phyloP scores from a whole-genome alignment of 2,113 vertebrate species.

The Nanorana parkeri region DNA sequence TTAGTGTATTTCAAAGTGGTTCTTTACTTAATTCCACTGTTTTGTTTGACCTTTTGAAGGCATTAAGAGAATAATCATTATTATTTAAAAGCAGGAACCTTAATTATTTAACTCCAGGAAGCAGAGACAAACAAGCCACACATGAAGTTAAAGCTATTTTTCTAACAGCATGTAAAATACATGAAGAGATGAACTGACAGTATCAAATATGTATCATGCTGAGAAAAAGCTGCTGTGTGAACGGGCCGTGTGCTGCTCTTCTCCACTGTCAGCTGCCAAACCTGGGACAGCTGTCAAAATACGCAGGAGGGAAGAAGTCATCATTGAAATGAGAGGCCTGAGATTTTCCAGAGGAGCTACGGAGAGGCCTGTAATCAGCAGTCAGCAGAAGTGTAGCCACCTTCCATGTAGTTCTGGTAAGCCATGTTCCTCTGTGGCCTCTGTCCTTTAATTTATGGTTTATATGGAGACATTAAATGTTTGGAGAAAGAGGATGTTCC shows the following conservation, averaged over 20 bases:
- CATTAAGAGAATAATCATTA: too few relatives aligned
- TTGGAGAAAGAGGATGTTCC: neutral
- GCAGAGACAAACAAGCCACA: neutral
- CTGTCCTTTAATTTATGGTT: neutral
- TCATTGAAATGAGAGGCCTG: constrained; percentile 30
- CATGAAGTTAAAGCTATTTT: neutral
- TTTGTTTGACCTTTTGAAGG: too few relatives aligned
- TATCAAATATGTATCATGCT: constrained; percentile 26
- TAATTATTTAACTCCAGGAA: too few relatives aligned
- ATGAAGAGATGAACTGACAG: constrained; percentile 12
- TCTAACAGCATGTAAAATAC: neutral
- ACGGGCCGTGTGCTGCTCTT: neutral
- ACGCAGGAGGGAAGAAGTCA: neutral
- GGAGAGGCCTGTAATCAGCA: constrained; percentile 6
- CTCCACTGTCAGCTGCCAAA: constrained; percentile 12
- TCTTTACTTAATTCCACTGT: too few relatives aligned
- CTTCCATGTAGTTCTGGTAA: neutral
- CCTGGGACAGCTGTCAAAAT: constrained; percentile 44
- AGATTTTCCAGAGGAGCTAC: constrained; percentile 8
- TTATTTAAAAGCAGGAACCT: too few relatives aligned
- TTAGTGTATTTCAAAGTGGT: too few relatives aligned
- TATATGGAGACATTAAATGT: neutral
- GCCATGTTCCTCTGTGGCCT: neutral
- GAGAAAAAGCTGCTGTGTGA: constrained; percentile 26
- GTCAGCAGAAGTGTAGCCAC: neutral